These are phyloP conservation scores for Carpatolechia fugitivella DNA, from an alignment of 2,888 invertebrate genomes.

Conservation along the genomic window DNA sequence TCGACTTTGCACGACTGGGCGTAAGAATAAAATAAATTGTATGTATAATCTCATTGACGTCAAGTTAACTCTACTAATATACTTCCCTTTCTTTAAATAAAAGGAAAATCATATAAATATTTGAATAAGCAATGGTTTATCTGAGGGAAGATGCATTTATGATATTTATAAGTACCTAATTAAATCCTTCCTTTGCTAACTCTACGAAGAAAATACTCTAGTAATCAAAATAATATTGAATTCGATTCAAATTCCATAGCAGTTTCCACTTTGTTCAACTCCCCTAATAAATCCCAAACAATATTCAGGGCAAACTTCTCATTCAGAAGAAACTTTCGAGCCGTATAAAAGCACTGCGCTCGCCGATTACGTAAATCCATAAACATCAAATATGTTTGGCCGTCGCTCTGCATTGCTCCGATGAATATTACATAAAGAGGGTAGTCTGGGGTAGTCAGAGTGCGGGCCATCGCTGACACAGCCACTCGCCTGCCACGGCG, in stretches of 20 bases:
- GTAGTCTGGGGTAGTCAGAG: constrained; percentile 24
- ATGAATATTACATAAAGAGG: constrained; percentile 63
- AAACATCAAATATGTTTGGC: constrained; percentile 59
- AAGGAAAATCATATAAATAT: too few relatives aligned
- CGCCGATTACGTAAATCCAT: constrained; percentile 44
- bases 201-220: too few relatives aligned
- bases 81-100: too few relatives aligned
- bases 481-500: constrained; percentile 48
- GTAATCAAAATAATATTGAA: not conserved
- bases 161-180: too few relatives aligned
- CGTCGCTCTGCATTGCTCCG: constrained; percentile 49
- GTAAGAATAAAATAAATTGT: too few relatives aligned
- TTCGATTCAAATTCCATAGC: not conserved
- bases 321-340: constrained; percentile 7
- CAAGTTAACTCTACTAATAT: too few relatives aligned
- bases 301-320: constrained; percentile 7
- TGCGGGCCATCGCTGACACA: constrained; percentile 59
- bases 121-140: too few relatives aligned
- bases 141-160: too few relatives aligned
- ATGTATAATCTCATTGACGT: too few relatives aligned
- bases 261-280: constrained; percentile 23
- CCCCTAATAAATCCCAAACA: not conserved
- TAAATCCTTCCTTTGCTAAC: too few relatives aligned
- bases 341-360: constrained; percentile 26
- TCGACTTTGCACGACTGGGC: too few relatives aligned